These are phyloP conservation scores for Zeugodacus cucurbitae DNA, from an alignment of 1,140 invertebrate genomes.

Conservation along the genomic window DNA sequence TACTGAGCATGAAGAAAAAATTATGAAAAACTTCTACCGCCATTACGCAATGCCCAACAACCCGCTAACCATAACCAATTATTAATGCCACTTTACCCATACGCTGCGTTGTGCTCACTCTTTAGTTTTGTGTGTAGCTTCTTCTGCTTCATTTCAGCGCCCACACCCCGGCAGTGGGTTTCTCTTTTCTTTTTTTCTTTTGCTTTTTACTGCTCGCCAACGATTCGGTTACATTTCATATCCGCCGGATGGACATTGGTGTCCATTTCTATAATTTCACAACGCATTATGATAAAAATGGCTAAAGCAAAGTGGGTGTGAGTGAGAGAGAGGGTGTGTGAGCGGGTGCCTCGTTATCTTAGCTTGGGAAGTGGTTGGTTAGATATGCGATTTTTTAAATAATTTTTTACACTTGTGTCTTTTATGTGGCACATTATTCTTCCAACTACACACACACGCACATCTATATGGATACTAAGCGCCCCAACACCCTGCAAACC, in stretches of 20 bases:
- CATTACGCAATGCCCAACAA: conserved; percentile 9
- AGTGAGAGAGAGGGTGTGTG: background rate
- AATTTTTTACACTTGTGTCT: background rate
- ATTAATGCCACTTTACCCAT: conserved; percentile 10
- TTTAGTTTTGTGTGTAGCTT: background rate
- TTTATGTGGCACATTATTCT: conserved; percentile 17
- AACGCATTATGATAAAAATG: conserved; percentile 30
- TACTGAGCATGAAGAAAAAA: background rate
- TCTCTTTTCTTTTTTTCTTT: background rate
- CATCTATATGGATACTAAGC: background rate
- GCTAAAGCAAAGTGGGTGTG: background rate
- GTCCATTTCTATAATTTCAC: conserved; percentile 40
- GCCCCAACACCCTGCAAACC: background rate
- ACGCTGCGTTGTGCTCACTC: background rate
- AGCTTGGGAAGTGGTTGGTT: background rate
- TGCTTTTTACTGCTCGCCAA: background rate
- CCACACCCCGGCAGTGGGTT: background rate
- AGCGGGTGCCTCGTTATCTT: background rate
- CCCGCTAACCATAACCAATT: conserved; percentile 20
- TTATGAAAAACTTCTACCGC: conserved; percentile 22
- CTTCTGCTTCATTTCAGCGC: conserved; percentile 25
- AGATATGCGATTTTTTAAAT: conserved; percentile 24
- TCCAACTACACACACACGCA: background rate
- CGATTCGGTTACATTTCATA: conserved; percentile 39
- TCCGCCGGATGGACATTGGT: conserved; percentile 40